Evolutionary conservation across 1,140 invertebrate species (phyloP), one percentile per base, ranked within the genome.

Genomic region (Habropoda laboriosa): DNA sequence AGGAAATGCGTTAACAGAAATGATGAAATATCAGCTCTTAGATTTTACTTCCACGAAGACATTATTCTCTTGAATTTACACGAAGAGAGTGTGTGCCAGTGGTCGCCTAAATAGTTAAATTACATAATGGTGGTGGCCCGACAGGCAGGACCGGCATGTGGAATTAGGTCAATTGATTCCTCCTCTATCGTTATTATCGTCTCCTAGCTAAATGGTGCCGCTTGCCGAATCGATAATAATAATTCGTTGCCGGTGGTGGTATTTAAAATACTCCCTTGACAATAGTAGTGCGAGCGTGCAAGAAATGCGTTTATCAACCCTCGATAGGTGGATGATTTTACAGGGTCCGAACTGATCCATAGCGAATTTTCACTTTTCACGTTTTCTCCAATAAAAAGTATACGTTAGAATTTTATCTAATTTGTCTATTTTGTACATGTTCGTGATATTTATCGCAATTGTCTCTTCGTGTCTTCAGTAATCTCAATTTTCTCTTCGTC

Each of bases 101-200:
- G 83, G 68, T 79, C 82, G 78, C 57, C 87, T 90, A 91, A 91
- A 89, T 91, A 89, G 90, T 90, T 89, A 84, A 90, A 91, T 91
- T 90, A 89, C 85, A 86, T 86, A 90, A 89, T 86, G 80, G 83
- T 73, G 79, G 79, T 68, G 66, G 80, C 55, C 79, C 61, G 79
- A 45, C 63, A 72, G 70, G 80, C 82, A 78, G 79, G 72, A 72
- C 68, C 82, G 74, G 76, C 77, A 84, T 74, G 75, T 79, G 79
- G 86, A 89, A 90, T 89, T 89, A 67, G 87, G 88, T 91, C 86
- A 90, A 91, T 90, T 89, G 89, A 84, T 90, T 87, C 83, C 85
- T 86, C 78, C 82, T 85, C 80, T 79, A 35, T 38, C 58, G 61
- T 79, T 80, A 47, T 73, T 71, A 58, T 80, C 57, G 74, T 79